Base-by-base conservation (phyloP, 2,888 invertebrate species). In the Lithophane ornitopus region DNA sequence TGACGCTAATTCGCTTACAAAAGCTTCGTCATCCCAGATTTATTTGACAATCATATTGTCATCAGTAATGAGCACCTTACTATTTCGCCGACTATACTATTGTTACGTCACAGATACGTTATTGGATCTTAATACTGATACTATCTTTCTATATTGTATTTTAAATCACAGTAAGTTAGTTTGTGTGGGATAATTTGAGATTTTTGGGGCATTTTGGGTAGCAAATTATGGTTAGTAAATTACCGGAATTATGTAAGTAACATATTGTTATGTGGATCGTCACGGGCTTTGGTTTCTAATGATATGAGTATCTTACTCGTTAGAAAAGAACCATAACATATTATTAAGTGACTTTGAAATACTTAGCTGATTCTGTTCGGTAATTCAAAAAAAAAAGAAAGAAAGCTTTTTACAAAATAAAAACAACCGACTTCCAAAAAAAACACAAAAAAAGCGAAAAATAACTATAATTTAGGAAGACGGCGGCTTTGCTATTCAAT, bases 41-140 rank as follows among this genome's bases (percentile, higher is more conserved):
- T 61, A 44, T 75, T 72, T 67, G 67, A 84, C 70, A 80, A 63
- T 72, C 74, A 26, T 52, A 74, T 81, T 84, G 75, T 82, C 66
- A 58, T 66, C 22, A 54, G 16, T 69, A 69, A 68, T 61, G 54
- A 73, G 58, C 34, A 54, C 28, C n/a, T 62, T 39, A 63, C 59
- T 44, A 14, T 54, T 52, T 70, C 3, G 16, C 22, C n/a, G 59
- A n/a, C 44, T 26, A 61, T 70, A 63, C 52, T 39, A 73, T 76
- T 84, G 80, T 84, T 61, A 84, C 72, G 65, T 81, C 65, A 84
- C 16, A 7, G 4, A 28, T 34, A 28, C 19, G 34, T 11, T 76
- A 70, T 81, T 49, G 59, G n/a, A 70, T 70, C 70, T 59, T 41
- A 34, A 12, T 41, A 26, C 4, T 3, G 54, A 12, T 54, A 34